These are phyloP conservation scores for Hydraecia micacea DNA, from an alignment of 2,888 invertebrate genomes.

Conservation along the genomic window DNA sequence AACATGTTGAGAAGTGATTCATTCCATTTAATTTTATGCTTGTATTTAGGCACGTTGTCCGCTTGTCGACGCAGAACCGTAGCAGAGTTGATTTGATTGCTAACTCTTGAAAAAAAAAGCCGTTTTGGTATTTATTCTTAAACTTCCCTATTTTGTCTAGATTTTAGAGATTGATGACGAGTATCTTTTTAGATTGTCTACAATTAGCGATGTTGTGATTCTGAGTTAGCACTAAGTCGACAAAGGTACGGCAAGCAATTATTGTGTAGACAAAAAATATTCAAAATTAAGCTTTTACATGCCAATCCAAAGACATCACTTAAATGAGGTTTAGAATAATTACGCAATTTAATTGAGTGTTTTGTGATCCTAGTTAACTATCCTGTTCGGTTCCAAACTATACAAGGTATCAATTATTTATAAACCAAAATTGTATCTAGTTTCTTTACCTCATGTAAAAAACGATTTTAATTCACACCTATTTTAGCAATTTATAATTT, in stretches of 20 bases:
- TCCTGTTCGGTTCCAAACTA: conserved; percentile 52
- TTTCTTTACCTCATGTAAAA: conserved; percentile 48
- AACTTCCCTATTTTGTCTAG: conserved; percentile 25
- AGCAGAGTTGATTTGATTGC: conserved; percentile 1
- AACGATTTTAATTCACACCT: conserved; percentile 45
- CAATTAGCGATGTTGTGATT: conserved; percentile 38
- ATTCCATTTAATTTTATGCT: conserved; percentile 63
- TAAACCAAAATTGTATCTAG: conserved; percentile 53
- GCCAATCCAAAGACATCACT: conserved; percentile 63
- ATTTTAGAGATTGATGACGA: conserved; percentile 14
- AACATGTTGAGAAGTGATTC: conserved; percentile 49
- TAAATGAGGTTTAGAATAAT: conserved; percentile 52
- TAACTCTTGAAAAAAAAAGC: conserved; percentile 21
- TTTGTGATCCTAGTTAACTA: conserved; percentile 57
- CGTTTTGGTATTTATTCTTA: conserved; percentile 23
- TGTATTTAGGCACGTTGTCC: conserved; percentile 28
- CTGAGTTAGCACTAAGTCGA: conserved; percentile 30
- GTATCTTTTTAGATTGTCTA: conserved; percentile 9
- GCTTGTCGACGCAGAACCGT: conserved; percentile 21
- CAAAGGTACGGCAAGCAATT: conserved; percentile 25
- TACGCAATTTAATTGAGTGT: conserved; percentile 49
- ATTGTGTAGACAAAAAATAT: conserved; percentile 36
- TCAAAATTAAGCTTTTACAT: conserved; percentile 50
- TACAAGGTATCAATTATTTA: conserved; percentile 55
- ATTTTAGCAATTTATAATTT: conserved; percentile 43